Evolutionary conservation across 2,797 vertebrate species (phyloP).

Genomic region (Ctenopoma kingsleyae): DNA sequence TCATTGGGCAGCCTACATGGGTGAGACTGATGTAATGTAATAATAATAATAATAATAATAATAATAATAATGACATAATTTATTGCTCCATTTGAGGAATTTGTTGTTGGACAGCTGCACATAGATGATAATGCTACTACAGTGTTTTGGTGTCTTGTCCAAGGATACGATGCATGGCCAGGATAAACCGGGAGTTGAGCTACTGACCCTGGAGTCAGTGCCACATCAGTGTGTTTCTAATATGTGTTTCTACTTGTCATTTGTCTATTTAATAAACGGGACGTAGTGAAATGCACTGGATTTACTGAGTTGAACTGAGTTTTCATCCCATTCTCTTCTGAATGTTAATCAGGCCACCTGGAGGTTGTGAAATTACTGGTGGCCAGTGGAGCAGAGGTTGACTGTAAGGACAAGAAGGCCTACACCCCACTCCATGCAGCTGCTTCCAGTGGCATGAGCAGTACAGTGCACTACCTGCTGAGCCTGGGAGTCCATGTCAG

Average conservation of each 20-base stretch:
- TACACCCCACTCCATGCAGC: constrained; percentile 96
- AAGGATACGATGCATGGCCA: too few species aligned
- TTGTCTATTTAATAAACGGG: background rate
- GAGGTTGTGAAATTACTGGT: constrained; percentile 95
- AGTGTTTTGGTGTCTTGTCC: too few species aligned
- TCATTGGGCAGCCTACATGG: constrained; percentile 98
- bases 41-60: background rate
- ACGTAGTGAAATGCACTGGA: background rate
- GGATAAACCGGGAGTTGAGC: too few species aligned
- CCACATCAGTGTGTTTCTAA: too few species aligned
- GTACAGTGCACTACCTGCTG: constrained; percentile 94
- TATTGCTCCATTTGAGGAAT: too few species aligned
- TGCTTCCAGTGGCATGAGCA: constrained; percentile 96
- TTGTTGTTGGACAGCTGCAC: too few species aligned
- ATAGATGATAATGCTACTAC: too few species aligned
- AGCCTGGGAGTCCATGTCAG: constrained; percentile 94
- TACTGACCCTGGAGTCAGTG: too few species aligned
- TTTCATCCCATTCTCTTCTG: background rate
- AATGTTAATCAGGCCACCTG: constrained; percentile 88
- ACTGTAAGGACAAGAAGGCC: constrained; percentile 97
- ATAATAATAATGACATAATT: too few species aligned
- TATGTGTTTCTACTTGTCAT: background rate
- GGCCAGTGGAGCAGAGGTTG: constrained; percentile 92
- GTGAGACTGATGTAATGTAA: constrained; percentile 76
- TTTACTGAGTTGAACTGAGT: background rate